Evolutionary conservation across 2,888 invertebrate species (phyloP).

Genomic region (Pilophorus perplexus): DNA sequence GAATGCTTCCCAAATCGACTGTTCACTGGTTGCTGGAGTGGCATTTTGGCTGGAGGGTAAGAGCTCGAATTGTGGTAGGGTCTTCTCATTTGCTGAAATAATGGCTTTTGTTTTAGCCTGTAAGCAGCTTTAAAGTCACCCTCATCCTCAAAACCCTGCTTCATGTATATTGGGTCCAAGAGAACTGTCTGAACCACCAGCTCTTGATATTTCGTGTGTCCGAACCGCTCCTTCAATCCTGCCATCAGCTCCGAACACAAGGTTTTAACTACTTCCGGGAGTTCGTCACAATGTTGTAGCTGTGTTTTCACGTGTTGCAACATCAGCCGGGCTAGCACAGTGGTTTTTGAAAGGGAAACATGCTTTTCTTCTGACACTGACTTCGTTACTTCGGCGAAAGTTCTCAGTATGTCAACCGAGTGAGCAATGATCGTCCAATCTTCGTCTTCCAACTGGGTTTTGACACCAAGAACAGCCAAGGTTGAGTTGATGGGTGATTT

Average conservation of each 20-base stretch:
- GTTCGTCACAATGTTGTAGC: too few species aligned
- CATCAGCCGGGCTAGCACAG: neutral
- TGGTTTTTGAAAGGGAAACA: slow-evolving; percentile 8
- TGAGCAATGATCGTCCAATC: neutral
- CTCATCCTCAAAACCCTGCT: neutral
- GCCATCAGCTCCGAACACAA: too few species aligned
- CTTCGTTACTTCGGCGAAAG: neutral
- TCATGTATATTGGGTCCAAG: neutral
- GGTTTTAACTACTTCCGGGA: too few species aligned
- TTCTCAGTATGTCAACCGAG: neutral
- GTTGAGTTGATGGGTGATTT: slow-evolving; percentile 11
- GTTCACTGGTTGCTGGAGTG: neutral
- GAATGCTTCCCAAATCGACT: neutral
- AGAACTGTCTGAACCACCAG: neutral
- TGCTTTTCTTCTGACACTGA: neutral
- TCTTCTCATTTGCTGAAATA: too few species aligned
- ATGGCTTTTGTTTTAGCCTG: too few species aligned
- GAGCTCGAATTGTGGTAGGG: too few species aligned
- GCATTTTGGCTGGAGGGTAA: too few species aligned
- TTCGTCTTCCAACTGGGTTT: neutral
- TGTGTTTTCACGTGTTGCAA: neutral
- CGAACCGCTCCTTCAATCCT: too few species aligned
- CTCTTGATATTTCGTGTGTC: too few species aligned
- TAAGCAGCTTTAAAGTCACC: neutral
- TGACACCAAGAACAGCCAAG: slow-evolving; percentile 7